These are phyloP conservation scores for Callionymus lyra DNA, from an alignment of 2,113 vertebrate genomes.

Conservation along the genomic window DNA sequence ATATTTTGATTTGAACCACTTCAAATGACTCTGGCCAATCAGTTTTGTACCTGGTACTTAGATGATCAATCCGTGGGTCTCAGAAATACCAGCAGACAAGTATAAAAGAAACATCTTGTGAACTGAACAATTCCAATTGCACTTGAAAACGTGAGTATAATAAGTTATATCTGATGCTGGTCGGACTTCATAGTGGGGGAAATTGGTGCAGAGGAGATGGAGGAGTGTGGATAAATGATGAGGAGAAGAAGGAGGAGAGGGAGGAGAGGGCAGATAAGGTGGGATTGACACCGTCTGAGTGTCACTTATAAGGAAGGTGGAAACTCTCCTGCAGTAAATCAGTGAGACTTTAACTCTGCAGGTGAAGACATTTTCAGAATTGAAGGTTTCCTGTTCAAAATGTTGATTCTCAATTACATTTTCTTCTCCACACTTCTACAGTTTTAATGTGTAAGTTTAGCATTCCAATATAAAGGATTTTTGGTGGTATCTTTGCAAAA, in stretches of 20 bases:
- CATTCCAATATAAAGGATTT: no score
- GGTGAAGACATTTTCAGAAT: not conserved
- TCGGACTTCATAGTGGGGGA: constrained; percentile 32
- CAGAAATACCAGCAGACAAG: no score
- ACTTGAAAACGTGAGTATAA: constrained; percentile 53
- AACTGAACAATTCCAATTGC: no score
- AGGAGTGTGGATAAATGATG: constrained; percentile 11
- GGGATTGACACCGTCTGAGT: constrained; percentile 39
- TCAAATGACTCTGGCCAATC: no score
- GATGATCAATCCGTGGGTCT: no score
- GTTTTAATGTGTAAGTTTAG: no score
- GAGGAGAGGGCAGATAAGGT: constrained; percentile 34
- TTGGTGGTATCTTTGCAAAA: no score
- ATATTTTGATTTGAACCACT: no score
- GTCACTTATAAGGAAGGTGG: constrained; percentile 30
- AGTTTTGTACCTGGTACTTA: no score
- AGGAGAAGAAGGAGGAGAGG: not conserved
- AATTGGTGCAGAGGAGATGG: constrained; percentile 27
- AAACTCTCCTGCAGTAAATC: constrained; percentile 28
- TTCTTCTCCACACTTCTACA: no score
- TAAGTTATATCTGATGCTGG: constrained; percentile 45
- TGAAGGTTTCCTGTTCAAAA: not conserved
- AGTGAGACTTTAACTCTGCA: constrained; percentile 8
- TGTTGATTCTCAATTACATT: no score
- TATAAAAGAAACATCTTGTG: no score